These are phyloP conservation scores for Melanostoma mellinum DNA, from an alignment of 2,888 invertebrate genomes.

Conservation along the genomic window DNA sequence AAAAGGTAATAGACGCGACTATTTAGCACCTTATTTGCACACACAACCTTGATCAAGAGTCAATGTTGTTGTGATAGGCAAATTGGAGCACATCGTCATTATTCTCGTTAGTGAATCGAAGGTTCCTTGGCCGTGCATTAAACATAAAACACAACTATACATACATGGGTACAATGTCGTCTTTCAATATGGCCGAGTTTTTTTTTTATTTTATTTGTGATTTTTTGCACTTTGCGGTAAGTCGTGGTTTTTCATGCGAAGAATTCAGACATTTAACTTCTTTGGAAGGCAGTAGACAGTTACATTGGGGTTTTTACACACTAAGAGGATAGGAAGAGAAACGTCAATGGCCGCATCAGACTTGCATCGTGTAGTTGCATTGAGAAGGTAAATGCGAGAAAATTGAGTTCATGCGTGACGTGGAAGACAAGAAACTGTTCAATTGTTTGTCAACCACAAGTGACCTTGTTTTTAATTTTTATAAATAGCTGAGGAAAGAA, in stretches of 20 bases:
- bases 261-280: constrained; percentile 43
- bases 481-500: no score
- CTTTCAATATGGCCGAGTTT: constrained; percentile 31
- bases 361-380: neutral
- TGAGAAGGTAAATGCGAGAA: neutral
- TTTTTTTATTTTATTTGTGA: neutral
- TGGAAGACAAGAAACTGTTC: neutral
- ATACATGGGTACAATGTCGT: constrained; percentile 24
- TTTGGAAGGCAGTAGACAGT: constrained; percentile 44
- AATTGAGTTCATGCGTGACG: constrained; percentile 3
- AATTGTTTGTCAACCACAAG: neutral
- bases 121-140: constrained; percentile 45
- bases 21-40: constrained; percentile 46
- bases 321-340: constrained; percentile 18
- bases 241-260: constrained; percentile 54
- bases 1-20: constrained; percentile 59
- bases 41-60: constrained; percentile 65
- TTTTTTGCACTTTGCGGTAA: constrained; percentile 1
- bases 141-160: constrained; percentile 6
- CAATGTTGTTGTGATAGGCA: constrained; percentile 60
- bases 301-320: constrained; percentile 11
- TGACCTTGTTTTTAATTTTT: no score
- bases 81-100: constrained; percentile 62
- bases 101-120: constrained; percentile 49
- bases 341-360: constrained; percentile 35